A percentile compares a stretch with the other conserved stretches of the same genome.
These are phyloP conservation scores for Limosa lapponica DNA, from an alignment of 2,797 vertebrate species.

Conservation along the genomic window DNA sequence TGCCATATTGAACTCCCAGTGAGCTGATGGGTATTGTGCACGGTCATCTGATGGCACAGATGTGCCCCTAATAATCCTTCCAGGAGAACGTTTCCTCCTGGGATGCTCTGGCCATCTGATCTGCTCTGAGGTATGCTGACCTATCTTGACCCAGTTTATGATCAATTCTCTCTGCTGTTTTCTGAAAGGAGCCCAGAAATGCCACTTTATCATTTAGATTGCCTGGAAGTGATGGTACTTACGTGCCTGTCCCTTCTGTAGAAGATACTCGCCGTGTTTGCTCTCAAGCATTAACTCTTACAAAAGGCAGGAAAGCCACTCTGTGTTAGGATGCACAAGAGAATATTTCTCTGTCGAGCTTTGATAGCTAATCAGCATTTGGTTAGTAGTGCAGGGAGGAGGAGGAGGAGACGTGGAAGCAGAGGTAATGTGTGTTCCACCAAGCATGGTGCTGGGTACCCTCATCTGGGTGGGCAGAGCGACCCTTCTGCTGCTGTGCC, in stretches of 20 bases:
- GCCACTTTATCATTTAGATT: constrained; percentile 31
- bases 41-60: constrained; percentile 67
- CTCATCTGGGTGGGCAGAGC: background rate
- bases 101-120: constrained; percentile 67
- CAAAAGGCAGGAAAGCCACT: background rate
- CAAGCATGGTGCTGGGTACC: fast-evolving
- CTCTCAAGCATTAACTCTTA: background rate
- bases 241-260: background rate
- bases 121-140: constrained; percentile 63
- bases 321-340: background rate
- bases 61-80: constrained; percentile 69
- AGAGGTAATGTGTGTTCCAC: background rate
- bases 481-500: background rate
- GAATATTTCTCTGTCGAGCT: background rate
- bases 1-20: constrained; percentile 55
- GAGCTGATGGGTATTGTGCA: constrained; percentile 59
- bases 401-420: background rate
- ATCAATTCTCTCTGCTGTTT: constrained; percentile 47
- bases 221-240: constrained; percentile 8
- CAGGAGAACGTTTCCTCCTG: constrained; percentile 56
- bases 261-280: background rate
- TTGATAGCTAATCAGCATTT: background rate
- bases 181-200: constrained; percentile 35
- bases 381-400: background rate
- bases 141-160: constrained; percentile 68